These are phyloP conservation scores for Drosophila asahinai DNA, from an alignment of 1,140 invertebrate species.

Conservation along the genomic window DNA sequence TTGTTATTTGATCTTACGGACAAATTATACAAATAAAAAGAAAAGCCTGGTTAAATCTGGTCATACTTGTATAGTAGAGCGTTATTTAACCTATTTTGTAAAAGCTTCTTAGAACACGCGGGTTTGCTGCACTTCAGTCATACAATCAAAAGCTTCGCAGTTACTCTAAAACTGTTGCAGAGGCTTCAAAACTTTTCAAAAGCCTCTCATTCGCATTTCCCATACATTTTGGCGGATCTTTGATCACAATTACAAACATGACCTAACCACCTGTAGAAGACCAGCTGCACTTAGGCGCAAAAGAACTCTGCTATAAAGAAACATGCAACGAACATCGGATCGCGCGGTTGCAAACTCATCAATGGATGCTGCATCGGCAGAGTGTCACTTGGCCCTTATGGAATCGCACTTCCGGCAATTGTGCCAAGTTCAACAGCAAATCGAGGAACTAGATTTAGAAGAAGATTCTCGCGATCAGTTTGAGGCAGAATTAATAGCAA, in stretches of 20 bases:
- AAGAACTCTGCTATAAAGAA: not conserved
- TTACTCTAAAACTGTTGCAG: not conserved
- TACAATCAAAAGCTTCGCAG: no score
- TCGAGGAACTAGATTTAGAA: not conserved
- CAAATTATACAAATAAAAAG: not conserved
- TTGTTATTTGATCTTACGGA: not conserved
- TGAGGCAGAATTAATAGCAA: no score
- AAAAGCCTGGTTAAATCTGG: not conserved
- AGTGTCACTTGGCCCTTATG: not conserved
- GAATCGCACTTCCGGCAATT: not conserved
- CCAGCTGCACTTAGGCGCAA: not conserved
- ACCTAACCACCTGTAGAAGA: slow-evolving; percentile 3
- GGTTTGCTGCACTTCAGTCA: not conserved
- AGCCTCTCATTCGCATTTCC: no score
- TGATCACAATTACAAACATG: not conserved
- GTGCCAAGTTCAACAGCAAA: no score
- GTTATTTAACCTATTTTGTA: not conserved
- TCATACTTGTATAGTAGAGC: no score
- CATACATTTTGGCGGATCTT: not conserved
- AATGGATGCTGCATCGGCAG: not conserved
- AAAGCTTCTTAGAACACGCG: not conserved
- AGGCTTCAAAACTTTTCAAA: no score
- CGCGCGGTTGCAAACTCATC: not conserved
- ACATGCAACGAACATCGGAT: slow-evolving; percentile 1
- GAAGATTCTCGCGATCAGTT: slow-evolving; percentile 5